phyloP scores from a whole-genome alignment of 2,888 invertebrate genomes.

The Sminthurinus aureus region DNA sequence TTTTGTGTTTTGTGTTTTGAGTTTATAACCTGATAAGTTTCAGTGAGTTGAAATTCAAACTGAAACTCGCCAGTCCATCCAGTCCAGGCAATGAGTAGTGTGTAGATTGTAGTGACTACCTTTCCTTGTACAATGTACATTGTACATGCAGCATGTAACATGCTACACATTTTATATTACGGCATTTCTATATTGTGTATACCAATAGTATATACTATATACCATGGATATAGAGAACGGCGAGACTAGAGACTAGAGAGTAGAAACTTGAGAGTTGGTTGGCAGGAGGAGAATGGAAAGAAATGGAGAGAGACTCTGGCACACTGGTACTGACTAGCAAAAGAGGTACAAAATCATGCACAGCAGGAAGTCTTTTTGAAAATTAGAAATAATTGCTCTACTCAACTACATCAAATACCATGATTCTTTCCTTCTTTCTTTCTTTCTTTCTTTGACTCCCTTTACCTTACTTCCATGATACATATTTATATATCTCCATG shows the following conservation, averaged over 20 bases:
- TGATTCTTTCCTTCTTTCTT: neutral
- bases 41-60: slow-evolving; percentile 3
- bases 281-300: neutral
- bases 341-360: slow-evolving; percentile 52
- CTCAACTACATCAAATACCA: slow-evolving; percentile 37
- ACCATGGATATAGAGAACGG: no score
- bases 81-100: no score
- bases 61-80: neutral
- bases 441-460: neutral
- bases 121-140: neutral
- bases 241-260: no score
- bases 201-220: no score
- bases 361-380: slow-evolving; percentile 59
- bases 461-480: neutral
- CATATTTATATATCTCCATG: neutral
- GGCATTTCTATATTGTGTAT: no score
- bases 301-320: neutral
- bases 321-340: slow-evolving; percentile 7
- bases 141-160: no score
- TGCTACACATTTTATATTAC: no score
- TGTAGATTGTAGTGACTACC: no score
- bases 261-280: neutral
- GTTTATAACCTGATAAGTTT: neutral
- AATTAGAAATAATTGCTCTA: slow-evolving; percentile 59
- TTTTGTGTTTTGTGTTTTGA: no score